Evolutionary conservation across 2,113 vertebrate genomes (phyloP), one percentile per base, ranked within the genome.

Genomic region (Neopipo cinnamomea): DNA sequence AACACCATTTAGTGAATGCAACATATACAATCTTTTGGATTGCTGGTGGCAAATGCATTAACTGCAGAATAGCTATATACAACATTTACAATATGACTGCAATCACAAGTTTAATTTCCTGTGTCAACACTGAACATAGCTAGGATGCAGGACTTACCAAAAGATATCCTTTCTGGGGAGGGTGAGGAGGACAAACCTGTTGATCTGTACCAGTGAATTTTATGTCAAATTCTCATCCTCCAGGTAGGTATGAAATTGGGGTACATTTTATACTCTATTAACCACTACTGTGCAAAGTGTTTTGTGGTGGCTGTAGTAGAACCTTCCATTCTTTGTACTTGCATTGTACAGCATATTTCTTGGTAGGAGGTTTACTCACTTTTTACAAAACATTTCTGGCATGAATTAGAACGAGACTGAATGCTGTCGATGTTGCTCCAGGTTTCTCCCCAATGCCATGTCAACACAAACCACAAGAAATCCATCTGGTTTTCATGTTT

Each of bases 401-500:
- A 41, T 41, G 18, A 49, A 30, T 23, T 23, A 42, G 25, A 75
- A 42, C 18, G n/a, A 50, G 31, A 25, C 13, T 21, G 16, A 16
- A 10, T 22, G 8, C 16, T 39, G 53, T 63, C 11, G 17, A 35
- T 14, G 17, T 76, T 27, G 11, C 17, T 31, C 21, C 37, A 37
- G 7, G 31, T 42, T 50, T 67, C 52, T 59, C 44, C 11, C 13
- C 0, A 0, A 21, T 17, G 20, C 25, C 20, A 31, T 25, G 24
- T 21, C 31, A 59, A 17, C 62, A 49, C 15, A 37, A 76, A 25
- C 30, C 52, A 50, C 35, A 76, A 35, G 16, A 76, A 8, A 7
- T 67, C 42, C 25, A 21, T 50, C 44, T 42, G 31, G 6, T 50
- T 67, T 76, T 76, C 5, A 5, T 6, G 11, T 67, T 76, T 41